Percentiles rank a stretch among this genome's conserved stretches.
phyloP scores from a whole-genome alignment of 2,797 vertebrate species.

The Sebastes diaconus region DNA sequence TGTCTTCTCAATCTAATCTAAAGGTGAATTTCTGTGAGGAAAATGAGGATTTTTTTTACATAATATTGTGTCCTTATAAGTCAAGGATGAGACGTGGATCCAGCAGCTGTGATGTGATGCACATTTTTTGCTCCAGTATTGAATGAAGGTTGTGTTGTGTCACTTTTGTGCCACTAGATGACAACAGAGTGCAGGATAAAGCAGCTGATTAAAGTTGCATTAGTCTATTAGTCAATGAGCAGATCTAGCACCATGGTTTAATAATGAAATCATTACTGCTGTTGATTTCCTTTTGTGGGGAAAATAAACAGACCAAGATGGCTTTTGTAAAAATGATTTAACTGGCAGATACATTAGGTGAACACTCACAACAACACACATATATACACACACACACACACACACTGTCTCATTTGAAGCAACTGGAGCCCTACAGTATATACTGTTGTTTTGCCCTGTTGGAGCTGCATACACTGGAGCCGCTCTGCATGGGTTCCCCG shows the following conservation, averaged over 20 bases:
- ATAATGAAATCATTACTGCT: slow-evolving; percentile 65
- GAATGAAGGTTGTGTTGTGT: slow-evolving; percentile 31
- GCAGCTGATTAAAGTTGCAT: slow-evolving; percentile 57
- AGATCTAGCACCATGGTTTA: slow-evolving; percentile 48
- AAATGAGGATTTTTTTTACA: background rate
- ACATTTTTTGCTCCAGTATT: slow-evolving; percentile 21
- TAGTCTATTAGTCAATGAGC: slow-evolving; percentile 45
- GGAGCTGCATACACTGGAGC: slow-evolving; percentile 45
- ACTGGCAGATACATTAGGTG: background rate
- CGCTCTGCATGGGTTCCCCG: slow-evolving; percentile 39
- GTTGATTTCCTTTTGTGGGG: slow-evolving; percentile 45
- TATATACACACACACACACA: background rate
- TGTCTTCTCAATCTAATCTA: background rate
- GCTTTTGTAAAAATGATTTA: slow-evolving; percentile 32
- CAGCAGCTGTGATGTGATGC: background rate
- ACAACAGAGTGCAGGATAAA: slow-evolving; percentile 67
- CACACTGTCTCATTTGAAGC: background rate
- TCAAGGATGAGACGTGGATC: background rate
- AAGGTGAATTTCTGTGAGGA: background rate
- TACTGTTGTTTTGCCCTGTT: slow-evolving; percentile 41
- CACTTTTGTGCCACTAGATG: slow-evolving; percentile 68
- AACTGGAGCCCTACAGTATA: background rate
- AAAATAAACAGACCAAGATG: slow-evolving; percentile 36
- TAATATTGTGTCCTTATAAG: slow-evolving; percentile 7
- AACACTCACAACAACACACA: background rate